These are phyloP conservation scores for Dendrophyllia cribrosa DNA, from an alignment of 64 coral and sea anemone genomes.

Conservation along the genomic window DNA sequence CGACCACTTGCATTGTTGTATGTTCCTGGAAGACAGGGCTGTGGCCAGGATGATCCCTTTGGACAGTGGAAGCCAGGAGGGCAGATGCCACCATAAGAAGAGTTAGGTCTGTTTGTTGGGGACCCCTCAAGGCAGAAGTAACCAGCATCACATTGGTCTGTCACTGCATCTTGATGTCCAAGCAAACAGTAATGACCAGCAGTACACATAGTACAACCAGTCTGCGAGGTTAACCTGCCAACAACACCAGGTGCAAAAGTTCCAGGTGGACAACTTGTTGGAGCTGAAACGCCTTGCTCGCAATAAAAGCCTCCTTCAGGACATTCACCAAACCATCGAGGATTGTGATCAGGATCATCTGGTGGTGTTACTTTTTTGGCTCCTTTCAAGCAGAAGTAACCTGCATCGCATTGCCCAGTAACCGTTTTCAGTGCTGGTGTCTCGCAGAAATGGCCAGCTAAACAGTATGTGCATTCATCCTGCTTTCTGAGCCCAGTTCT, in stretches of 20 bases:
- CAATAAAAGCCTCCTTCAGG: constrained; percentile 91
- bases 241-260: constrained; percentile 74
- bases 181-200: constrained; percentile 77
- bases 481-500: constrained; percentile 61
- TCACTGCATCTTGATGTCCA: constrained; percentile 76
- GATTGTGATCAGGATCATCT: constrained; percentile 18
- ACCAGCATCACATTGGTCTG: constrained; percentile 66
- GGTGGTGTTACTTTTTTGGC: constrained; percentile 60
- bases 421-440: constrained; percentile 56
- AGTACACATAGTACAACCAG: constrained; percentile 77
- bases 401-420: constrained; percentile 77
- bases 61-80: constrained; percentile 89
- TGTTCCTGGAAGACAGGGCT: constrained; percentile 78
- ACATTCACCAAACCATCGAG: constrained; percentile 79
- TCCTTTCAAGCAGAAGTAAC: constrained; percentile 86
- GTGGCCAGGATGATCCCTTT: constrained; percentile 65
- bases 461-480: constrained; percentile 85
- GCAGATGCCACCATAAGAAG: constrained; percentile 82
- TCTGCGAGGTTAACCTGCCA: constrained; percentile 45
- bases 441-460: constrained; percentile 87
- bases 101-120: constrained; percentile 65
- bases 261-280: constrained; percentile 72
- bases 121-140: constrained; percentile 92
- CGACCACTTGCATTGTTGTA: constrained; percentile 92
- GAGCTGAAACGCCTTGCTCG: constrained; percentile 49